Conservation (phyloP, 2,113 vertebrate genomes). For the Physeter macrocephalus region DNA sequence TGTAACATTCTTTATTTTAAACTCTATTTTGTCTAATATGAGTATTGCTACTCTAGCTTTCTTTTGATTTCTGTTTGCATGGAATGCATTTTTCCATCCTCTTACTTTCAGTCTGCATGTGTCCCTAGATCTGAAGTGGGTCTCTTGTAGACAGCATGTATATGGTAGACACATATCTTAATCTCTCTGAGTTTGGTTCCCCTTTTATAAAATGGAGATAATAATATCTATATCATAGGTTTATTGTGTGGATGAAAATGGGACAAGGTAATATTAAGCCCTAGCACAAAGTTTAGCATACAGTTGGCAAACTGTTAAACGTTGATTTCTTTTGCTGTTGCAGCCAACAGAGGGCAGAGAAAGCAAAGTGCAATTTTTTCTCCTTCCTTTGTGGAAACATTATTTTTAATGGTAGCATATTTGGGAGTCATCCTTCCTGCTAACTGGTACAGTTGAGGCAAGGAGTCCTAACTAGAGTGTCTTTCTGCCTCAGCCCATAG, state of each 20-base stretch:
- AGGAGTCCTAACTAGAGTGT: not conserved
- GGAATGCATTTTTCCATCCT: not conserved
- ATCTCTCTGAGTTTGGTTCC: not conserved
- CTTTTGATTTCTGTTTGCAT: not conserved
- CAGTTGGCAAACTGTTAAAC: not conserved
- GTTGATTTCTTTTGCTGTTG: not conserved
- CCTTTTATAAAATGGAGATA: not conserved
- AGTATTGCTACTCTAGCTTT: not conserved
- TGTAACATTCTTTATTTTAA: not conserved
- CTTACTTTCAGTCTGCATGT: not conserved
- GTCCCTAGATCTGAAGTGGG: not conserved
- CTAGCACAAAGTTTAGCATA: not conserved
- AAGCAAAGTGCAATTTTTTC: not conserved
- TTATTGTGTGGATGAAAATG: not conserved
- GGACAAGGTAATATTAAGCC: not conserved
- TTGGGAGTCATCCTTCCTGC: not conserved
- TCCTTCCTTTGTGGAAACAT: constrained; percentile 1
- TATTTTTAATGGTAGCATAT: not conserved
- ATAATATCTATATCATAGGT: not conserved
- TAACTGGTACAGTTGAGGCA: not conserved
- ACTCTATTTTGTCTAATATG: not conserved
- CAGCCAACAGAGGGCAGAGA: not conserved
- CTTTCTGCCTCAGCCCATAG: not conserved
- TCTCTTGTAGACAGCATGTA: not conserved
- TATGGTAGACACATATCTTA: not conserved